Evolutionary conservation across 1,140 invertebrate species (phyloP), one percentile per base, ranked within the genome.

Genomic region (Rhizoglyphus robini): DNA sequence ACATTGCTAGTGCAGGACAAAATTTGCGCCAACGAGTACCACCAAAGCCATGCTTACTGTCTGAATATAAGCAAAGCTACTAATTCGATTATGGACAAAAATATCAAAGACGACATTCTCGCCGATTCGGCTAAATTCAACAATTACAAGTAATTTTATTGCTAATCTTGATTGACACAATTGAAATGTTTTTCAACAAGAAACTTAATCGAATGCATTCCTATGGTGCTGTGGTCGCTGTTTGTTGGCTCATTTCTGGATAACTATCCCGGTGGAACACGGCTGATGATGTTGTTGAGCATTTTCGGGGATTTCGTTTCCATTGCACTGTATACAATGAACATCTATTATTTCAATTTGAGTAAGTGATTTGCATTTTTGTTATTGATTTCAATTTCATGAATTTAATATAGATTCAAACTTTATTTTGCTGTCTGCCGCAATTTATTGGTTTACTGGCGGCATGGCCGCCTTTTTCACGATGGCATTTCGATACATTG

Each of bases 201-300:
- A 3, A 38, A 60, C 3, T n/a, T 32, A 38, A 38, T 32, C 15
- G 15, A 60, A 34, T 15, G 18, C 3, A 46, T 60, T n/a, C 38
- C 58, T 3, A 32, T 60, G 27, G 15, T 60, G 13, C 23, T 46
- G 13, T 60, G 58, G 58, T 60, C 58, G 13, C 15, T 60, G 25
- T 60, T 60, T 60, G 11, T 60, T n/a, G 58, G 58, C 29, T 60
- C 58, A 2, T 60, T 60, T 32, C 29, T 60, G n/a, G 58, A 60
- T 27, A 15, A 29, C 15, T 29, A 38, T 29, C 23, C 30, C 58
- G 58, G 58, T 46, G 58, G 15, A 34, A 38, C 58, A 3, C 3
- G 32, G 15, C 13, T 60, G 32, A 34, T 60, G 11, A 27, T 60
- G 2, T 13, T 29, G 2, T 20, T 13, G 15, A 20, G 15, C 58